A percentile compares a stretch with the other conserved stretches of the same genome.
Conservation (phyloP, 2,113 vertebrate species). For the Diadophis punctatus region DNA sequence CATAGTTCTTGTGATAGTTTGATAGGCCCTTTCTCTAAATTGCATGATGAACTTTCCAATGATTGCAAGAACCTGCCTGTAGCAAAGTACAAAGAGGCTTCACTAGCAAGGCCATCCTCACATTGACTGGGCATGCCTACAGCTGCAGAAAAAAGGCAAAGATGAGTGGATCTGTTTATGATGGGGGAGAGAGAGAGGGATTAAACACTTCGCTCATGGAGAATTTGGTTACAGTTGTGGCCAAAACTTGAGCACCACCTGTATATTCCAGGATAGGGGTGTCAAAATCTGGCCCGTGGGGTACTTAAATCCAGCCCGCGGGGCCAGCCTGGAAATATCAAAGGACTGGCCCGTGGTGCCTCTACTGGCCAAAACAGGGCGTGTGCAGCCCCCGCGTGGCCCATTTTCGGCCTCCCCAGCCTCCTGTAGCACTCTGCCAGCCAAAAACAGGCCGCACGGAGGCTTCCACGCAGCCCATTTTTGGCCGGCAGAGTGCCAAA, state of each 20-base stretch:
- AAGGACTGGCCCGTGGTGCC: too few species aligned
- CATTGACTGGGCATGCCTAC: not conserved
- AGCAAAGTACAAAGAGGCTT: not conserved
- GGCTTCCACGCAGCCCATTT: too few species aligned
- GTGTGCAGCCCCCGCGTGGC: too few species aligned
- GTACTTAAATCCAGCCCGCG: too few species aligned
- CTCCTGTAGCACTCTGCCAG: too few species aligned
- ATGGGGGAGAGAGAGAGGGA: not conserved
- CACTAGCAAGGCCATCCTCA: not conserved
- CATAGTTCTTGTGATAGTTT: not conserved
- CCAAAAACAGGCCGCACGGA: too few species aligned
- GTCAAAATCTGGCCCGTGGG: too few species aligned
- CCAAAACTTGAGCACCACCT: not conserved
- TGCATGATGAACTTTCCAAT: not conserved
- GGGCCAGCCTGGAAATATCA: too few species aligned
- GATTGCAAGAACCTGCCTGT: not conserved
- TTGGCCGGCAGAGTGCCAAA: too few species aligned
- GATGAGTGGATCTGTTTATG: not conserved
- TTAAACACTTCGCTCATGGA: not conserved
- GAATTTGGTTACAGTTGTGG: not conserved
- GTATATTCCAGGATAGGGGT: not conserved
- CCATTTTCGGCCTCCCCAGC: too few species aligned
- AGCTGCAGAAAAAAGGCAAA: not conserved
- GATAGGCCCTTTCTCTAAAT: not conserved
- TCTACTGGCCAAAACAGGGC: too few species aligned